Evolutionary conservation across 2,797 vertebrate genomes (phyloP).

Genomic region (Hafferia zeledoni): DNA sequence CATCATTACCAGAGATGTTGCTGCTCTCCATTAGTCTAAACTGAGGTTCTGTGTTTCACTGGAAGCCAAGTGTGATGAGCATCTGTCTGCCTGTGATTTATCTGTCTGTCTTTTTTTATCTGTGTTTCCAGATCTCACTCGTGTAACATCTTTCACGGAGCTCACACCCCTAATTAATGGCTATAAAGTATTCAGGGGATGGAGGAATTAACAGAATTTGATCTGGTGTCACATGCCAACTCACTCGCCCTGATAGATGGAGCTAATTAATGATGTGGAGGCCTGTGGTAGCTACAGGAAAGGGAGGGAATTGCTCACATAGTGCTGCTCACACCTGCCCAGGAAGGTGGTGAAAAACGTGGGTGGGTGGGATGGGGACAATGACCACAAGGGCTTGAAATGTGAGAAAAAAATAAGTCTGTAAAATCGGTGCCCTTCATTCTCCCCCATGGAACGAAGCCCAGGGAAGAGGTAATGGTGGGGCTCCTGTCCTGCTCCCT

Average conservation of each 20-base stretch:
- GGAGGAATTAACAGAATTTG: background rate
- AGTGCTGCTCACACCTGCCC: background rate
- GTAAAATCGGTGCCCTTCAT: fast-evolving
- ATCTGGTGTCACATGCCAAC: background rate
- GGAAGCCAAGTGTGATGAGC: background rate
- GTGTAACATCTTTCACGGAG: background rate
- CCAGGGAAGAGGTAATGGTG: background rate
- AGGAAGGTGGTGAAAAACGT: background rate
- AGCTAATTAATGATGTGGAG: background rate
- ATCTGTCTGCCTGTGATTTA: constrained; percentile 7
- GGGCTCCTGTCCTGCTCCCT: no score
- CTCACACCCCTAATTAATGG: constrained; percentile 2
- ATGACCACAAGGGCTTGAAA: background rate
- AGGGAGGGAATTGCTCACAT: background rate
- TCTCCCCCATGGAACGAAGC: background rate
- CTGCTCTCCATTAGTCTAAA: background rate
- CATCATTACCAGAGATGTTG: background rate
- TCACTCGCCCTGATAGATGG: background rate
- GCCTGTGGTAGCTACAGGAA: background rate
- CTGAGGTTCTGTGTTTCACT: background rate
- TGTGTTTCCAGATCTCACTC: background rate
- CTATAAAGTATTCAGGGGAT: background rate
- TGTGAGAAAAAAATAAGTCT: background rate
- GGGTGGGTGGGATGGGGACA: background rate
- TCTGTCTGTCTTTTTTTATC: background rate